phyloP scores from a whole-genome alignment of 2,888 invertebrate species.

The Sesamia inferens region DNA sequence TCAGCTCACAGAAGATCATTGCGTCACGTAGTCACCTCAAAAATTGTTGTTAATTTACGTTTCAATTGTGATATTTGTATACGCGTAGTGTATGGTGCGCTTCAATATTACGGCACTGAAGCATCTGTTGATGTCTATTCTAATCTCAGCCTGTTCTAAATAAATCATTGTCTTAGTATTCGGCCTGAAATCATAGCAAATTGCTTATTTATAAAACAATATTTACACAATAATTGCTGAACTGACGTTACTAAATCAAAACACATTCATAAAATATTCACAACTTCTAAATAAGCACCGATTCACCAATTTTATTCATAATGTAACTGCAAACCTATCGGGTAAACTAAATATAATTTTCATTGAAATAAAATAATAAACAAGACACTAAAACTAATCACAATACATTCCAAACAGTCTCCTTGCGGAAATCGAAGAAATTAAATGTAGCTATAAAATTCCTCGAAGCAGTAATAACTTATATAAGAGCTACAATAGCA shows the following conservation, averaged over 20 bases:
- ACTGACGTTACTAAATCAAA: neutral
- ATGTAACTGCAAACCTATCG: neutral
- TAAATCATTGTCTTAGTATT: slow-evolving; percentile 2
- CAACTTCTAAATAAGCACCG: neutral
- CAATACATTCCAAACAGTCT: slow-evolving; percentile 18
- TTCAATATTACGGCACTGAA: slow-evolving; percentile 40
- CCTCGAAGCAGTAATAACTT: slow-evolving; percentile 56
- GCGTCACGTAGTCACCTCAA: slow-evolving; percentile 37
- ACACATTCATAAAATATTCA: neutral
- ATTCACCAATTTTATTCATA: neutral
- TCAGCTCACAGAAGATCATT: slow-evolving; percentile 28
- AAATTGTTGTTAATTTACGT: slow-evolving; percentile 45
- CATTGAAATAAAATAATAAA: neutral
- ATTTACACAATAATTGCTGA: neutral
- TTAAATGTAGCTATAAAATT: slow-evolving; percentile 40
- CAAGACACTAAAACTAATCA: neutral
- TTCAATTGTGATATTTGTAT: slow-evolving; percentile 56
- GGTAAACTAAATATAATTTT: neutral
- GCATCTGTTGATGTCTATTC: slow-evolving; percentile 13
- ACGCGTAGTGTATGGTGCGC: slow-evolving; percentile 17
- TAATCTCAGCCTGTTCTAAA: slow-evolving; percentile 17
- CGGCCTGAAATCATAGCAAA: neutral
- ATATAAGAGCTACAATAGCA: slow-evolving; percentile 66
- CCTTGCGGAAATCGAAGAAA: slow-evolving; percentile 31
- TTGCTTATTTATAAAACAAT: neutral